Conservation (phyloP, 1,140 invertebrate genomes). For the Lamellibrachia luymesi region DNA sequence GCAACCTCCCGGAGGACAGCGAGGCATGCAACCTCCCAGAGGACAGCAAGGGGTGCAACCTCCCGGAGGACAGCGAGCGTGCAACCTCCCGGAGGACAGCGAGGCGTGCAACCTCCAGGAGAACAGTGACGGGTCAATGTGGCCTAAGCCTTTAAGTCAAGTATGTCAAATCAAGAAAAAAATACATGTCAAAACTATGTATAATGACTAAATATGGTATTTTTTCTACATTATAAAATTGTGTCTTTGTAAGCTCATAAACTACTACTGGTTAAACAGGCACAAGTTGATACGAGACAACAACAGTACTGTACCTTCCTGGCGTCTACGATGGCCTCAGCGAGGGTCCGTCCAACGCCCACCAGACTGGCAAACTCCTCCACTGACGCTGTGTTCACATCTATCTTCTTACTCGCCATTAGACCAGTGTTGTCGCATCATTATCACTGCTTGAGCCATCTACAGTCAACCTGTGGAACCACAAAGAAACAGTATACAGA, state of each 20-base stretch:
- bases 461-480: not conserved
- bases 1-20: too few relatives aligned
- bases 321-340: slow-evolving; percentile 56
- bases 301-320: slow-evolving; percentile 44
- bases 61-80: too few relatives aligned
- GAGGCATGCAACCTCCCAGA: too few relatives aligned
- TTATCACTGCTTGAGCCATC: not conserved
- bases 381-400: slow-evolving; percentile 52
- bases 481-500: not conserved
- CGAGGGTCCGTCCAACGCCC: slow-evolving; percentile 54
- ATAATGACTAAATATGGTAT: not conserved
- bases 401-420: slow-evolving; percentile 36
- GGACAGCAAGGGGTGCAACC: too few relatives aligned
- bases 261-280: too few relatives aligned
- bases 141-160: too few relatives aligned
- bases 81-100: too few relatives aligned
- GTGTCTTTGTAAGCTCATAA: too few relatives aligned
- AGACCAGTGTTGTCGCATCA: not conserved
- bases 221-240: too few relatives aligned
- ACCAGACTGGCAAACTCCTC: slow-evolving; percentile 52
- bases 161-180: too few relatives aligned
- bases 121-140: too few relatives aligned
- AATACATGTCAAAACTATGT: slow-evolving; percentile 9
- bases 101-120: too few relatives aligned
- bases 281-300: not conserved